These are phyloP conservation scores for Pollimyrus isidori DNA, from an alignment of 2,113 vertebrate species.

Conservation along the genomic window DNA sequence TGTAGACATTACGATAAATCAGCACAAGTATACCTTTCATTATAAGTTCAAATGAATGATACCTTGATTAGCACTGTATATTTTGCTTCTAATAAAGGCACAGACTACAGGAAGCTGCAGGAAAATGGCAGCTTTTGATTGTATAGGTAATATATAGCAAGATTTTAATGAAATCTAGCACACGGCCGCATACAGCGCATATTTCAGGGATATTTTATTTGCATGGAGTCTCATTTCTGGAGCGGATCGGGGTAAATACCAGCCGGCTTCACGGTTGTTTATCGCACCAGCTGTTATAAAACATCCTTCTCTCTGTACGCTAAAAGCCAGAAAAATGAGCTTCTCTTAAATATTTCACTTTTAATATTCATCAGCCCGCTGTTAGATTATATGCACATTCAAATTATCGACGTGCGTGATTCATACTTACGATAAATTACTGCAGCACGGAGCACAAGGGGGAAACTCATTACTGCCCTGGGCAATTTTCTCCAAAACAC, in stretches of 20 bases:
- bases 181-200: constrained; percentile 40
- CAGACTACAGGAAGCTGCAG: constrained; percentile 41
- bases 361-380: constrained; percentile 69
- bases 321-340: constrained; percentile 57
- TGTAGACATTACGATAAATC: neutral
- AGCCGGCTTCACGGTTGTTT: constrained; percentile 42
- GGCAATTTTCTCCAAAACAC: constrained; percentile 71
- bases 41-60: neutral
- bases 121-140: constrained; percentile 33
- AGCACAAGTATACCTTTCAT: neutral
- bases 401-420: constrained; percentile 62
- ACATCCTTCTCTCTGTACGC: constrained; percentile 43
- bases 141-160: constrained; percentile 41
- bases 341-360: constrained; percentile 64
- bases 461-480: constrained; percentile 66
- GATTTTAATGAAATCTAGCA: constrained; percentile 26
- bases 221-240: constrained; percentile 52
- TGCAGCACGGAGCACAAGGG: constrained; percentile 54
- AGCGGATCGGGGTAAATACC: constrained; percentile 49
- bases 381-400: constrained; percentile 66
- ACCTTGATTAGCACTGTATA: constrained; percentile 34
- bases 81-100: constrained; percentile 45
- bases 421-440: constrained; percentile 67
- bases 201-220: constrained; percentile 50
- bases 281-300: constrained; percentile 52